Base-by-base conservation (phyloP, 2,113 vertebrate genomes). In the Synchiropus splendidus region DNA sequence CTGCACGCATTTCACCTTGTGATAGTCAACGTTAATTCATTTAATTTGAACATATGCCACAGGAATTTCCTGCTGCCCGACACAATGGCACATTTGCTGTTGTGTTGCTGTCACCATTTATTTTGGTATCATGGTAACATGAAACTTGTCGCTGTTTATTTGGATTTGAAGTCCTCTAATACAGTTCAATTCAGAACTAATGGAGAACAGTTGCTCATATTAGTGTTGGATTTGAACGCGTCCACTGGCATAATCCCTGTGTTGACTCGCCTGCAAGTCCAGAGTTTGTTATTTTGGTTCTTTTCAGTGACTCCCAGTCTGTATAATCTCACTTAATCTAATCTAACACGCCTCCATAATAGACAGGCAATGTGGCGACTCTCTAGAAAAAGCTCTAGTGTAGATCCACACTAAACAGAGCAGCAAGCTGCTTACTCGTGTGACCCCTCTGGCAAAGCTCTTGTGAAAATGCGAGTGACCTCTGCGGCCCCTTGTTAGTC, bases 291-390 rank as follows among this genome's bases (percentile, higher is more conserved):
- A 70, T 80, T 81, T 75, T 69, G 75, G 67, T 55, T 73, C 78
- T 80, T 81, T 82, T 80, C 72, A 65, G 72, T 67, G 58, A 78
- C 62, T 72, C 69, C 70, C 74, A 77, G 66, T 74, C 64, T 38
- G 57, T 71, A 53, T 82, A 83, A 85, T 81, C 83, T 85, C 64
- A 66, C 68, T 79, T 82, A 82, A 85, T 83, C 81, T 85, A 78
- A 85, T 82, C 67, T 70, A 74, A 71, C 78, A 78, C 51, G 16
- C 45, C 53, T 66, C 48, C 56, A 67, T 76, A 81, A 82, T 76
- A 68, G 81, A 79, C 69, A 54, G 58, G 36, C 70, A 79, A 71
- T 46, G 70, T 68, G 61, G 66, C 43, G 59, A 73, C 72, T 79
- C 70, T 57, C 75, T 74, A 71, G 73, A 71, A 63, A 64, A 70